Conservation (phyloP, 2,113 vertebrate genomes). For the Phyllopteryx taeniolatus region DNA sequence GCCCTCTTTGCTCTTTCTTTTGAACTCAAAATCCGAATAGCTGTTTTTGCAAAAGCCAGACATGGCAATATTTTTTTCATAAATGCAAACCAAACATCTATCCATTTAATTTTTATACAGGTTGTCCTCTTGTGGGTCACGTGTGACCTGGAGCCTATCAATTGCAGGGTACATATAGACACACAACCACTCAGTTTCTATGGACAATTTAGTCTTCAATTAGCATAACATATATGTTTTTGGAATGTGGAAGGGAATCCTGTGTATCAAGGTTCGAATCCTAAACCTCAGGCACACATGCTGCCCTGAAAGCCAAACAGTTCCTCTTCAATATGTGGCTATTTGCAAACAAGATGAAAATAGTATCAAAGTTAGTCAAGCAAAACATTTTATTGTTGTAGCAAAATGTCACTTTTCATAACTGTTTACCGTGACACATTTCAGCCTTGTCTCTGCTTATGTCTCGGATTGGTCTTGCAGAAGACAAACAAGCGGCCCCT, state of each 20-base stretch:
- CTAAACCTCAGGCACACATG: background rate
- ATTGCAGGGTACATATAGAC: too few relatives aligned
- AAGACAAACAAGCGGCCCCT: conserved; percentile 77
- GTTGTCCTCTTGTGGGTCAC: too few relatives aligned
- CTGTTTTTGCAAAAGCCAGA: background rate
- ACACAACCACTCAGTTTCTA: too few relatives aligned
- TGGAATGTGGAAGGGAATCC: too few relatives aligned
- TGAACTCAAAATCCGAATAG: background rate
- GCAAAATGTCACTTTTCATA: conserved; percentile 1
- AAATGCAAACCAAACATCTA: background rate
- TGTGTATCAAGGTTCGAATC: too few relatives aligned
- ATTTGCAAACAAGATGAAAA: background rate
- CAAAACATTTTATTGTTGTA: conserved; percentile 50
- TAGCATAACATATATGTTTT: too few relatives aligned
- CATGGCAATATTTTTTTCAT: background rate
- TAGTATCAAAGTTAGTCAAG: background rate
- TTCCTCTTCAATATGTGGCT: background rate
- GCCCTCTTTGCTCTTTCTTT: background rate
- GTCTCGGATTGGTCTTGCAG: conserved; percentile 82
- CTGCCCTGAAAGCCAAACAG: background rate
- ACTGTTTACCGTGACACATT: background rate
- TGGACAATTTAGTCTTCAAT: too few relatives aligned
- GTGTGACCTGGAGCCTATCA: too few relatives aligned
- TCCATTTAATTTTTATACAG: background rate
- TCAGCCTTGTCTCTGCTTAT: conserved; percentile 84